Percentiles rank a stretch among this genome's conserved stretches.
Evolutionary conservation across 2,888 invertebrate genomes (phyloP).

Genomic region (Nebria brevicollis): DNA sequence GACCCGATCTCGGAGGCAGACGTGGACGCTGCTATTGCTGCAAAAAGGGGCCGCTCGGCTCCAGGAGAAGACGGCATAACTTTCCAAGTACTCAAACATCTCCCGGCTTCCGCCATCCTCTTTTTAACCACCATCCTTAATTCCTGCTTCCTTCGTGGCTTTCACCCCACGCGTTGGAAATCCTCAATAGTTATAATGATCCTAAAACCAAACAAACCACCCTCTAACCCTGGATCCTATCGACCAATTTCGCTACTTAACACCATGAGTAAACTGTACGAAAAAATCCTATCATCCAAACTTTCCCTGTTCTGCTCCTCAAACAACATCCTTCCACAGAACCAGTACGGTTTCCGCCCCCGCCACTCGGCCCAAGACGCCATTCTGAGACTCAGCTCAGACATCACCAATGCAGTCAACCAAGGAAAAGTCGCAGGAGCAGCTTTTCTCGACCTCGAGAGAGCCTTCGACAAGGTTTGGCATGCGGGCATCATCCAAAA

Average conservation of each 20-base stretch:
- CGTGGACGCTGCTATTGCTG: background rate
- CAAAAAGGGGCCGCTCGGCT: background rate
- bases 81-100: background rate
- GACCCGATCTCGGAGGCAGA: no score
- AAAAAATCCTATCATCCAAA: background rate
- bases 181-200: conserved; percentile 4
- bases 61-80: background rate
- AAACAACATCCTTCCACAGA: conserved; percentile 4
- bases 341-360: conserved; percentile 11
- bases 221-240: background rate
- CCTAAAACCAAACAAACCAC: background rate
- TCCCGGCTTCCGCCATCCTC: background rate
- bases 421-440: background rate
- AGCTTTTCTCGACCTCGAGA: background rate
- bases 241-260: conserved; percentile 2
- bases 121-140: background rate
- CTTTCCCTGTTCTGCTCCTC: background rate
- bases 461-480: conserved; percentile 10
- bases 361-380: background rate
- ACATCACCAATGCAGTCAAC: background rate
- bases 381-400: background rate
- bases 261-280: background rate
- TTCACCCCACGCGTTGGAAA: background rate
- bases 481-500: background rate
- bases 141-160: no score